Conservation (phyloP, 2,888 invertebrate genomes). For the Brenthis ino region DNA sequence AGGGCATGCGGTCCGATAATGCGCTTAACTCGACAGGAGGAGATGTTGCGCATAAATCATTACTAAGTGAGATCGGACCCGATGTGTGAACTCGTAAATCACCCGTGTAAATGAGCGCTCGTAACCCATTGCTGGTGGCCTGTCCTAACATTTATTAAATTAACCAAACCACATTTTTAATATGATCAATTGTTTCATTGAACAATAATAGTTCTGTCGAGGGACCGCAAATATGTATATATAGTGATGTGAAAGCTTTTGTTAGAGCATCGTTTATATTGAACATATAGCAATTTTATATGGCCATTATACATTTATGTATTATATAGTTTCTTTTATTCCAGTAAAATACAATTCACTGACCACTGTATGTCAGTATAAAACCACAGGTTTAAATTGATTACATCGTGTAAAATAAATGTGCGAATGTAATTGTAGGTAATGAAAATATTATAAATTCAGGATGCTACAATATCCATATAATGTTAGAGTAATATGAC, state of each 20-base stretch:
- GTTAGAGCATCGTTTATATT: not conserved
- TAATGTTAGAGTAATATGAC: too few species aligned
- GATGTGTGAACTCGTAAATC: slow-evolving; percentile 81
- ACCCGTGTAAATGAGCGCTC: slow-evolving; percentile 73
- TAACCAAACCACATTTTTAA: slow-evolving; percentile 22
- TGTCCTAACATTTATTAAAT: slow-evolving; percentile 54
- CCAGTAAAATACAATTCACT: too few species aligned
- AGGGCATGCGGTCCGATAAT: slow-evolving; percentile 74
- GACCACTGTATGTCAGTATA: too few species aligned
- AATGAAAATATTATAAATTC: too few species aligned
- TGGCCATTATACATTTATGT: too few species aligned
- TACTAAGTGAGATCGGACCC: slow-evolving; percentile 77
- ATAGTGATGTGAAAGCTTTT: not conserved
- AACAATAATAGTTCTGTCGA: not conserved
- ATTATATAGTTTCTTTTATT: too few species aligned
- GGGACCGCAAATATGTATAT: not conserved
- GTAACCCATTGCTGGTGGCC: slow-evolving; percentile 64
- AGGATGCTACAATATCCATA: too few species aligned
- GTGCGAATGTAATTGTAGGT: too few species aligned
- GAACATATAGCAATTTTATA: too few species aligned
- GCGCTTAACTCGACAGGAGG: slow-evolving; percentile 74
- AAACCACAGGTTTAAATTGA: too few species aligned
- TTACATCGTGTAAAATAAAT: too few species aligned
- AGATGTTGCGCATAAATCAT: slow-evolving; percentile 79
- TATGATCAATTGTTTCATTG: slow-evolving; percentile 29